A percentile compares a stretch with the other conserved stretches of the same genome.
Conservation (phyloP, 1,140 invertebrate species). For the Tetraneura akinire region DNA sequence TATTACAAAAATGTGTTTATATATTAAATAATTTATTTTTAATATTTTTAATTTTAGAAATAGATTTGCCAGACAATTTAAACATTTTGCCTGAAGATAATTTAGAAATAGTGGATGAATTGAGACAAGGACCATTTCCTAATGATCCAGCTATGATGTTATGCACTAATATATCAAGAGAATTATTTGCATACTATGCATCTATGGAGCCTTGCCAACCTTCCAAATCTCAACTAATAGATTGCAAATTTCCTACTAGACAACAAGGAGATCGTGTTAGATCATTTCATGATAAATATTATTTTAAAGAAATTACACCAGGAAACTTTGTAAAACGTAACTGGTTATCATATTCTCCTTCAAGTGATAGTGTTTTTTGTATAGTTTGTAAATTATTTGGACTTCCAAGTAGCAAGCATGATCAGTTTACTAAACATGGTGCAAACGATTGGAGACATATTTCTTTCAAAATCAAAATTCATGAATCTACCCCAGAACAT, state of each 20-base stretch:
- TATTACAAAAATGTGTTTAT: too few species aligned
- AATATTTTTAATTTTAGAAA: too few species aligned
- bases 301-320: background rate
- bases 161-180: background rate
- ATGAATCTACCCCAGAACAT: background rate
- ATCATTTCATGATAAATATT: background rate
- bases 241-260: background rate
- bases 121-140: too few species aligned
- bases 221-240: background rate
- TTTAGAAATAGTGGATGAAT: too few species aligned
- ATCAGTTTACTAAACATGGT: background rate
- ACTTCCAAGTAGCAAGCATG: background rate
- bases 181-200: background rate
- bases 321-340: background rate
- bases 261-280: background rate
- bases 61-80: too few species aligned
- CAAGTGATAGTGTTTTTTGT: background rate
- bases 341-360: background rate
- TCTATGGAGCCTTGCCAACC: background rate
- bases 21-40: too few species aligned
- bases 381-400: conserved; percentile 1
- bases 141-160: background rate
- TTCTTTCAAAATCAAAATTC: background rate
- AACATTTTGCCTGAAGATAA: too few species aligned
- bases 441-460: background rate